Evolutionary conservation across 1,140 invertebrate genomes (phyloP).

Genomic region (Formica selysi): DNA sequence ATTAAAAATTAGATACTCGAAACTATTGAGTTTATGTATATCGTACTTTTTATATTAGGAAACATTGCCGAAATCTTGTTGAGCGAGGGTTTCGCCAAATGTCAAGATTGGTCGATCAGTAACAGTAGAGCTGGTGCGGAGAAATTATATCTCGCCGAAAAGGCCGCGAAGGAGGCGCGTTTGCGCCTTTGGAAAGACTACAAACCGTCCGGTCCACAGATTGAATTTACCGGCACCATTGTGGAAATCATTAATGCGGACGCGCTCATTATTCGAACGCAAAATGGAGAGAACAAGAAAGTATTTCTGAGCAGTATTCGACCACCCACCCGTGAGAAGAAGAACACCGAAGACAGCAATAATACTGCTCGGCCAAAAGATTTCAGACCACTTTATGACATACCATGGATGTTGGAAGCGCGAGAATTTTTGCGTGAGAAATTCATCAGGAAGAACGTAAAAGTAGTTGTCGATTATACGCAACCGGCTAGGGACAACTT

Average conservation of each 20-base stretch:
- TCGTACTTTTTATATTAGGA: conserved; percentile 84
- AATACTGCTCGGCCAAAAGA: conserved; percentile 88
- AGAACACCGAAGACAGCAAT: conserved; percentile 88
- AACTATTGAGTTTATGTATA: conserved; percentile 4
- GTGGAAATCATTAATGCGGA: conserved; percentile 97
- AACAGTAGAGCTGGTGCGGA: conserved; percentile 94
- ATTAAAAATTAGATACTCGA: neutral
- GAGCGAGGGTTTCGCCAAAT: conserved; percentile 96
- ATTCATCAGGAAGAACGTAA: conserved; percentile 97
- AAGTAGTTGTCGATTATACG: conserved; percentile 97
- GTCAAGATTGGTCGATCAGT: conserved; percentile 99
- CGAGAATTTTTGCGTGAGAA: conserved; percentile 98
- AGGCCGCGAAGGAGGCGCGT: conserved; percentile 95
- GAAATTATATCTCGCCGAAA: conserved; percentile 94
- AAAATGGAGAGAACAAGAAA: conserved; percentile 94
- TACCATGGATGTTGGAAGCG: conserved; percentile 99
- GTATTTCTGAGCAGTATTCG: conserved; percentile 98
- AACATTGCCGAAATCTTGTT: conserved; percentile 98
- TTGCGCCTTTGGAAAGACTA: conserved; percentile 96
- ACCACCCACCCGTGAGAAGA: conserved; percentile 91
- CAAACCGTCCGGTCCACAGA: conserved; percentile 88
- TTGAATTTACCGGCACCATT: conserved; percentile 94
- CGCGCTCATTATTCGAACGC: conserved; percentile 94
- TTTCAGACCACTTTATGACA: conserved; percentile 97
- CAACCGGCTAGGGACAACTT: conserved; percentile 97